Conservation (phyloP, 2,113 vertebrate species). For the Ophiodon elongatus region DNA sequence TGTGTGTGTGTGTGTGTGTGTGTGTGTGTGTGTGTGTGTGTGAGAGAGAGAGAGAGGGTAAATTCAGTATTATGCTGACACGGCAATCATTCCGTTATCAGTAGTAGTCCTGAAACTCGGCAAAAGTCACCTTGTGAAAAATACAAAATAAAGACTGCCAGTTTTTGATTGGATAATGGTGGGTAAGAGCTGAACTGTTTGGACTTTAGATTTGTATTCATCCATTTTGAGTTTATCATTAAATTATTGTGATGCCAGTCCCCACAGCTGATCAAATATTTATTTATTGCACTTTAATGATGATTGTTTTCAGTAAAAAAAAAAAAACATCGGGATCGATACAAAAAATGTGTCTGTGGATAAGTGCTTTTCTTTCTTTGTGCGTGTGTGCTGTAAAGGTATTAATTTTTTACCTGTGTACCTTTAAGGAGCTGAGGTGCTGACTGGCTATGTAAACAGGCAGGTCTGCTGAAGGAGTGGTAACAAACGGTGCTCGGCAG, state of each 20-base stretch:
- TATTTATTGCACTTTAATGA: constrained; percentile 10
- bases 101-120: constrained; percentile 14
- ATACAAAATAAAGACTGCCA: not conserved
- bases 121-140: constrained; percentile 45
- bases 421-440: not conserved
- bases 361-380: not conserved
- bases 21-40: not conserved
- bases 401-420: constrained; percentile 23
- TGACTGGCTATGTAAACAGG: constrained; percentile 11
- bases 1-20: constrained; percentile 3
- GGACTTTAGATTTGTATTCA: constrained; percentile 30
- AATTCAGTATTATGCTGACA: constrained; percentile 38
- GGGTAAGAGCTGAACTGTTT: constrained; percentile 22
- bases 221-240: constrained; percentile 41
- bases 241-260: constrained; percentile 31
- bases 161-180: constrained; percentile 29
- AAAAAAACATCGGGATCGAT: not conserved
- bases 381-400: constrained; percentile 1
- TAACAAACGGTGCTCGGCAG: constrained; percentile 26
- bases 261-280: constrained; percentile 5
- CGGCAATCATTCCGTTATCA: constrained; percentile 38
- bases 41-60: not conserved
- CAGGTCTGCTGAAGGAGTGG: constrained; percentile 38
- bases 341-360: not conserved
- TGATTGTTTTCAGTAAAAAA: constrained; percentile 13